Percentiles rank a stretch among this genome's conserved stretches.
phyloP scores from a whole-genome alignment of 2,113 vertebrate species.

The Melanerpes aurifrons region DNA sequence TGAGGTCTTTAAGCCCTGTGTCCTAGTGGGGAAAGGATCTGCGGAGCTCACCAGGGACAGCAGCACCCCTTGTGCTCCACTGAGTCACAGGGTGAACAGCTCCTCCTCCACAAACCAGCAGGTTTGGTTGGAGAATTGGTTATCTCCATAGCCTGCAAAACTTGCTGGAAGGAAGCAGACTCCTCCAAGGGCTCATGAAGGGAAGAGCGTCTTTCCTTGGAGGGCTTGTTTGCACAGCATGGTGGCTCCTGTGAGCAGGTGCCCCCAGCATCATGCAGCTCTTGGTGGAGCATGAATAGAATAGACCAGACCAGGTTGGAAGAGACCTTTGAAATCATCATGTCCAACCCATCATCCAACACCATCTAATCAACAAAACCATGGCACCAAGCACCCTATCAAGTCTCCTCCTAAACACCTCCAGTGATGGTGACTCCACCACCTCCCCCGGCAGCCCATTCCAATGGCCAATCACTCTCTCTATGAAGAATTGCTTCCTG shows the following conservation, averaged over 20 bases:
- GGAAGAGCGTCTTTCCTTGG: background rate
- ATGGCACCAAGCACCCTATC: too few relatives aligned
- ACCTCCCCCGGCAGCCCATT: too few relatives aligned
- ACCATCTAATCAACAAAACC: too few relatives aligned
- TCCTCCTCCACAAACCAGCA: background rate
- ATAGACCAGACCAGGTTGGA: too few relatives aligned
- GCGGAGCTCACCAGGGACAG: background rate
- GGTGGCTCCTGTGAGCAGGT: accelerated
- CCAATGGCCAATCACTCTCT: too few relatives aligned
- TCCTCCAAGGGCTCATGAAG: background rate
- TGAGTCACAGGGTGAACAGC: accelerated
- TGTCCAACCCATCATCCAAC: too few relatives aligned
- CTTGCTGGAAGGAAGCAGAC: background rate
- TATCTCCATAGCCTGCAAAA: background rate
- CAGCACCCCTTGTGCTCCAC: background rate
- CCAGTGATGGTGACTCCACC: too few relatives aligned
- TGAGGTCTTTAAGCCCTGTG: accelerated
- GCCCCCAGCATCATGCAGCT: accelerated
- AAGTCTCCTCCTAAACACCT: too few relatives aligned
- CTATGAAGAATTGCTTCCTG: too few relatives aligned
- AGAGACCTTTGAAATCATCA: too few relatives aligned
- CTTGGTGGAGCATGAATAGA: background rate
- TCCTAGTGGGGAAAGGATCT: background rate
- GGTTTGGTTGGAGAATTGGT: background rate
- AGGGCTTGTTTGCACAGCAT: background rate